A percentile compares a stretch with the other conserved stretches of the same genome.
Conservation (phyloP, 2,888 invertebrate genomes). For the Himalopsyche anomala region DNA sequence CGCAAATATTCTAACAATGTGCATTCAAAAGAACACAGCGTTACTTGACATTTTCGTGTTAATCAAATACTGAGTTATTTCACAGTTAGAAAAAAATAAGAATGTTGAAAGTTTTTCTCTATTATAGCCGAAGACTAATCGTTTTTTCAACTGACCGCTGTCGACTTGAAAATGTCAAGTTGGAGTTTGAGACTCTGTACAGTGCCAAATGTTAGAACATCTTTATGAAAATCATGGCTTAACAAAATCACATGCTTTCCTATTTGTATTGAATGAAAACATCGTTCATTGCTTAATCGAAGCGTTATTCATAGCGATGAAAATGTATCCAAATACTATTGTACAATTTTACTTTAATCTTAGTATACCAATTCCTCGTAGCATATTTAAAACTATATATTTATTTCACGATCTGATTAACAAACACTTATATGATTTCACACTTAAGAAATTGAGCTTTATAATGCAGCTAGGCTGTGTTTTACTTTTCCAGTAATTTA, state of each 20-base stretch:
- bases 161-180: too few relatives aligned
- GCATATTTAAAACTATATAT: background rate
- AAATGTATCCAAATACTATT: slow-evolving; percentile 31
- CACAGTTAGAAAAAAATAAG: too few relatives aligned
- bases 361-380: slow-evolving; percentile 38
- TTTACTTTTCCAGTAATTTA: slow-evolving; percentile 41
- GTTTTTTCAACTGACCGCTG: too few relatives aligned
- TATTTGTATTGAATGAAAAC: slow-evolving; percentile 22
- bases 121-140: too few relatives aligned
- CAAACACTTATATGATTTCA: slow-evolving; percentile 36
- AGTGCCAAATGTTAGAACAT: background rate
- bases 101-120: too few relatives aligned
- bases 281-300: background rate
- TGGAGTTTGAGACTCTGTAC: too few relatives aligned
- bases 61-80: too few relatives aligned
- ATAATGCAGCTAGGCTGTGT: slow-evolving; percentile 39
- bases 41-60: too few relatives aligned
- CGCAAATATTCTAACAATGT: too few relatives aligned
- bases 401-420: slow-evolving; percentile 35
- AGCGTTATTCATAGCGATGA: slow-evolving; percentile 9
- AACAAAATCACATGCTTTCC: slow-evolving; percentile 31
- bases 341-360: slow-evolving; percentile 19
- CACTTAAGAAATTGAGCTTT: slow-evolving; percentile 46
- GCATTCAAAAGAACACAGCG: too few relatives aligned
- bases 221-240: slow-evolving; percentile 7